A percentile compares a stretch with the other conserved stretches of the same genome.
phyloP scores from a whole-genome alignment of 2,113 vertebrate species.

The Paralichthys olivaceus region DNA sequence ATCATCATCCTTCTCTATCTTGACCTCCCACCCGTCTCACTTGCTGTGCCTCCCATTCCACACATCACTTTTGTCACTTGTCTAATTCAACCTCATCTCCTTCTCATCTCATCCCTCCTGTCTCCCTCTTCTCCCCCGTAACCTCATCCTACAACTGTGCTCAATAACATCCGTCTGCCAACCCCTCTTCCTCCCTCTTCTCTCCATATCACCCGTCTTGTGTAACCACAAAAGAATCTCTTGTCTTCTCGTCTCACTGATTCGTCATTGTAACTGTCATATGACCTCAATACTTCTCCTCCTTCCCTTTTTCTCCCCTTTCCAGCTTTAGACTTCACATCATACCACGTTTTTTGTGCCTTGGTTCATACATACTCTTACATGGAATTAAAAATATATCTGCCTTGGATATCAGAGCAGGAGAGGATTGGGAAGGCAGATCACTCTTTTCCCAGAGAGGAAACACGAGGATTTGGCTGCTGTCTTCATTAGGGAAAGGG shows the following conservation, averaged over 20 bases:
- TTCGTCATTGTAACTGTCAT: conserved; percentile 2
- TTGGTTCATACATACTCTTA: conserved; percentile 21
- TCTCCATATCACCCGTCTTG: not conserved
- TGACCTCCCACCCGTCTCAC: not conserved
- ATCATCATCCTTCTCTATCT: not conserved
- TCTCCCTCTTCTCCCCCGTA: conserved; percentile 4
- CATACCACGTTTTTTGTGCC: conserved; percentile 5
- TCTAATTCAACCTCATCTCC: conserved; percentile 24
- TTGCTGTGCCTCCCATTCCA: not conserved
- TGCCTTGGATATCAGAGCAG: conserved; percentile 25
- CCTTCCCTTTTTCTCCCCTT: not conserved
- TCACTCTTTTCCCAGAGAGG: conserved; percentile 9
- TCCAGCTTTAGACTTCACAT: conserved; percentile 14
- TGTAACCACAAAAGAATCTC: conserved; percentile 4
- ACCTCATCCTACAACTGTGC: conserved; percentile 25
- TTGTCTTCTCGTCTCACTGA: conserved; percentile 3
- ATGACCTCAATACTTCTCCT: conserved; percentile 13
- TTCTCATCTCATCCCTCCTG: conserved; percentile 28
- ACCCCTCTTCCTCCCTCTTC: not conserved
- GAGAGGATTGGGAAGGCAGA: conserved; percentile 2
- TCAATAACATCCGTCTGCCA: conserved; percentile 11
- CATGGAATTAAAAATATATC: conserved; percentile 34
- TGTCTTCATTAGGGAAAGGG: conserved; percentile 32
- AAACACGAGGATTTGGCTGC: conserved; percentile 49
- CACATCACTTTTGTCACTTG: conserved; percentile 18